These are phyloP conservation scores for Erythrocercus mccallii DNA, from an alignment of 2,113 vertebrate genomes.

Conservation along the genomic window DNA sequence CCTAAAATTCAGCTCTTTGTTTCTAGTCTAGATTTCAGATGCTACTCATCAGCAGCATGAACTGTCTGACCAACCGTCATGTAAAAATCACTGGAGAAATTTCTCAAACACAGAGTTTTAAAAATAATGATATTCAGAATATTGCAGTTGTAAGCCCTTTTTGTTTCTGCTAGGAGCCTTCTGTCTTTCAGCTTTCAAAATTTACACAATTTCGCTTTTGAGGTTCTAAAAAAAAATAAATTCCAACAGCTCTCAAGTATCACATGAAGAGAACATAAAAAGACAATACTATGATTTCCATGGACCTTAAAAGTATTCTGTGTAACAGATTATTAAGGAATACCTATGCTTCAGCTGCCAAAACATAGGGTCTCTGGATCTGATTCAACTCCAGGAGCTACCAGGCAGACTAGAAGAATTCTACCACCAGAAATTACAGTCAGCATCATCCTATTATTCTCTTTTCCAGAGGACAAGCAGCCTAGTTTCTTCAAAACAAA, in stretches of 20 bases:
- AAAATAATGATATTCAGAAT: neutral
- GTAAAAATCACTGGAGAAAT: neutral
- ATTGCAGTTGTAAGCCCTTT: neutral
- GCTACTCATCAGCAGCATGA: neutral
- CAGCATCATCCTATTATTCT: neutral
- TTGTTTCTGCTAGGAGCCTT: neutral
- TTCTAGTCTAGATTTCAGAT: neutral
- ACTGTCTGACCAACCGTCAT: rapidly evolving
- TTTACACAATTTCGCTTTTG: neutral
- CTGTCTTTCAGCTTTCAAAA: neutral
- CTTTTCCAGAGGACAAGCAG: neutral
- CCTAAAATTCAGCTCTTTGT: neutral
- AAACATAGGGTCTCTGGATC: neutral
- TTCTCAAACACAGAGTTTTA: neutral
- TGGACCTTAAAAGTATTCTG: neutral
- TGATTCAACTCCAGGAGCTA: neutral
- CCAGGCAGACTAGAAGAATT: neutral
- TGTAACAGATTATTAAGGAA: neutral
- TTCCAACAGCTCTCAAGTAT: neutral
- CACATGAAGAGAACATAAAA: neutral
- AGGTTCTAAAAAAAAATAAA: neutral
- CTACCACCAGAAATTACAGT: neutral
- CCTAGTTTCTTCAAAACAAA: neutral
- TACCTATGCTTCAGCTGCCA: neutral
- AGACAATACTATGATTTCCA: neutral